Percentiles rank a stretch among this genome's conserved stretches.
These are phyloP conservation scores for Ivindomyrus marchei DNA, from an alignment of 2,113 vertebrate species.

Conservation along the genomic window DNA sequence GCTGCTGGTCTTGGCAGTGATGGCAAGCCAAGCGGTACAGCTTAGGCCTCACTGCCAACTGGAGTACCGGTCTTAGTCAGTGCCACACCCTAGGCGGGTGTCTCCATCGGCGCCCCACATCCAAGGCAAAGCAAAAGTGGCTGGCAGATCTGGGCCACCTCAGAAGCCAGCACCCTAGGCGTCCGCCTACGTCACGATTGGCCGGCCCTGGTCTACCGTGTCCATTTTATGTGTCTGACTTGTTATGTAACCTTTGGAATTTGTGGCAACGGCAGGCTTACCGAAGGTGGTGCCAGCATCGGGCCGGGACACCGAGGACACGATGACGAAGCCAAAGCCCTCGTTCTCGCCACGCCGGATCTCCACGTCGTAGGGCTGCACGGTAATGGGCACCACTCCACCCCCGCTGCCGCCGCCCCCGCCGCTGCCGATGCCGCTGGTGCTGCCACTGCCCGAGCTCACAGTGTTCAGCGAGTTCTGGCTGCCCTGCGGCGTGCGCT, in stretches of 20 bases:
- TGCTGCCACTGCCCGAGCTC: slow-evolving; percentile 91
- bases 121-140: background rate
- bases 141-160: background rate
- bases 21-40: background rate
- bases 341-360: slow-evolving; percentile 90
- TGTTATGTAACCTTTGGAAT: background rate
- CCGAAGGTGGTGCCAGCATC: slow-evolving; percentile 93
- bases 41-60: background rate
- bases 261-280: slow-evolving; percentile 51
- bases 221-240: background rate
- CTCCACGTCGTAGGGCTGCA: slow-evolving; percentile 93
- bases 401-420: slow-evolving; percentile 70
- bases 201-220: background rate
- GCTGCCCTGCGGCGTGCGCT: slow-evolving; percentile 90
- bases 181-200: background rate
- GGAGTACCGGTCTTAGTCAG: background rate
- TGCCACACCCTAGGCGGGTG: background rate
- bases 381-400: slow-evolving; percentile 46
- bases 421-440: slow-evolving; percentile 77
- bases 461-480: slow-evolving; percentile 96
- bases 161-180: background rate
- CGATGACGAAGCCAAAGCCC: slow-evolving; percentile 96
- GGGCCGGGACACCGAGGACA: slow-evolving; percentile 89
- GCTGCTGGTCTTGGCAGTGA: background rate
- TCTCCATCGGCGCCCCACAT: background rate